These are phyloP conservation scores for Tachypleus tridentatus DNA, from an alignment of 1,140 invertebrate species.

Conservation along the genomic window DNA sequence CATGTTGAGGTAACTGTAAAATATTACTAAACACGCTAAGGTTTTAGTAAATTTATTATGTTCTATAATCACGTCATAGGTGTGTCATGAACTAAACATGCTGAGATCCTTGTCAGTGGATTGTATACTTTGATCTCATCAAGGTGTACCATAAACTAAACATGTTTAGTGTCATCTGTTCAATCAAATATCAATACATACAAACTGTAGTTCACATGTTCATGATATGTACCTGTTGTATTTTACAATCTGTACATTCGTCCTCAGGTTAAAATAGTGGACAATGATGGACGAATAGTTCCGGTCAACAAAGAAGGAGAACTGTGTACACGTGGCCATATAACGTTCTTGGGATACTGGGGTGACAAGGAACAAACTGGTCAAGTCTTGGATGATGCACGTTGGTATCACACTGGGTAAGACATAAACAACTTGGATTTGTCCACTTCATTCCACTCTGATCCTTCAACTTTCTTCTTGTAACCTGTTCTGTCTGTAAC, in stretches of 20 bases:
- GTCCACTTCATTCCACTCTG: too few relatives aligned
- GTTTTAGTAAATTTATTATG: conserved; percentile 27
- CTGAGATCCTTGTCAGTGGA: conserved; percentile 6
- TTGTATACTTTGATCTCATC: background rate
- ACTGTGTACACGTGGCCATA: conserved; percentile 66
- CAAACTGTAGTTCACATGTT: too few relatives aligned
- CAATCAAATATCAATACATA: too few relatives aligned
- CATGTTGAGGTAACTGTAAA: conserved; percentile 54
- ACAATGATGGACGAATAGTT: conserved; percentile 53
- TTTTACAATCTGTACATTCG: background rate
- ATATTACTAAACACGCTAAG: too few relatives aligned
- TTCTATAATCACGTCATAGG: conserved; percentile 19
- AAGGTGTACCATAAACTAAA: background rate
- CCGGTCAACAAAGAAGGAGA: conserved; percentile 67
- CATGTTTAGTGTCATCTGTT: background rate
- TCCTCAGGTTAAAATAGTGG: conserved; percentile 51
- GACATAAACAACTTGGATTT: conserved; percentile 5
- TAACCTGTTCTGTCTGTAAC: too few relatives aligned
- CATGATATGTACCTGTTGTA: background rate
- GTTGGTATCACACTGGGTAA: conserved; percentile 87
- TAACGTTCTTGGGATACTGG: conserved; percentile 73
- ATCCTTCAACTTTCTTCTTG: too few relatives aligned
- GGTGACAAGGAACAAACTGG: conserved; percentile 65
- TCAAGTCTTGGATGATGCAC: conserved; percentile 51
- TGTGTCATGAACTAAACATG: conserved; percentile 8